These are phyloP conservation scores for Melanotaenia boesemani DNA, from an alignment of 2,797 vertebrate species.

Conservation along the genomic window DNA sequence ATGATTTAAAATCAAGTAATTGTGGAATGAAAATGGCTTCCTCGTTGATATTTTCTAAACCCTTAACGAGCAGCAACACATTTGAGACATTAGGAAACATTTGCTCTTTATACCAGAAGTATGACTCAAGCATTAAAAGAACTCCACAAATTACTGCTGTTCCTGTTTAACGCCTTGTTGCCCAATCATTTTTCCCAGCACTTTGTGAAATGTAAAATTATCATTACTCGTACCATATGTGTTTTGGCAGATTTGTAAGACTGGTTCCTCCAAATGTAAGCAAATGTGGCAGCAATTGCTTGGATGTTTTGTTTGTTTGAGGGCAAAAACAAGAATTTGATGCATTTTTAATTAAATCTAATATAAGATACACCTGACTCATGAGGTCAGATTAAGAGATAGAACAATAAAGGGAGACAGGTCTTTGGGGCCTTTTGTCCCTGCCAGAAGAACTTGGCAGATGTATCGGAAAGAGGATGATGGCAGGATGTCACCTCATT, in stretches of 20 bases:
- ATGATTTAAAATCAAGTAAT: background rate
- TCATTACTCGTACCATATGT: background rate
- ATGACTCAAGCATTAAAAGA: background rate
- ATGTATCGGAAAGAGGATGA: conserved; percentile 64
- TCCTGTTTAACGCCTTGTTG: conserved; percentile 12
- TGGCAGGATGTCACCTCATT: conserved; percentile 61
- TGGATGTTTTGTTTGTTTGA: conserved; percentile 22
- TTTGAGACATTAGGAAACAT: background rate
- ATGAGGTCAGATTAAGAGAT: conserved; percentile 44
- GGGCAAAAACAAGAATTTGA: background rate
- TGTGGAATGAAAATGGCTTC: no score
- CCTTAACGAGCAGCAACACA: no score
- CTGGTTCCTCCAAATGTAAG: conserved; percentile 12
- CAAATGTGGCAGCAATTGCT: conserved; percentile 1
- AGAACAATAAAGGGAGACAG: conserved; percentile 44
- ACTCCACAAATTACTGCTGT: background rate
- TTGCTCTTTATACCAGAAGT: background rate
- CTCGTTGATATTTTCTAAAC: no score
- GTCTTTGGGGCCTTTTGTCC: conserved; percentile 46
- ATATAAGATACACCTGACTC: background rate
- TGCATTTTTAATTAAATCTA: conserved; percentile 16
- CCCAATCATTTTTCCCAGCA: background rate
- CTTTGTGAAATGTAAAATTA: conserved; percentile 5
- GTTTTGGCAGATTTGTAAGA: conserved; percentile 8
- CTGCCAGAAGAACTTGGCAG: conserved; percentile 62